Conservation (phyloP, 2,888 invertebrate genomes). For the Boloria selene region DNA sequence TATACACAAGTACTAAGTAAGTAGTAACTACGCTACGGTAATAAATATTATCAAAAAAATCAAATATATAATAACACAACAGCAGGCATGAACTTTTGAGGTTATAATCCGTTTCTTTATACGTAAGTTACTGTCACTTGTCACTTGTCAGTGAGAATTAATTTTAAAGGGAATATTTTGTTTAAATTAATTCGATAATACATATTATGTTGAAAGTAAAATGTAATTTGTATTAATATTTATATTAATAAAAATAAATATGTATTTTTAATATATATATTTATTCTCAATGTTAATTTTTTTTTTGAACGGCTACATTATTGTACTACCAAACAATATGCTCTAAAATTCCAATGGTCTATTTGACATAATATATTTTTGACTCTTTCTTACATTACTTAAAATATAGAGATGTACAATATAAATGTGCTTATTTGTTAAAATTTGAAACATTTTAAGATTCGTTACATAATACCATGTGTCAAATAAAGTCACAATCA, state of each 20-base stretch:
- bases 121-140: constrained; percentile 2
- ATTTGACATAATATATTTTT: not conserved
- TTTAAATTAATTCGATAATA: too few species aligned
- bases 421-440: not conserved
- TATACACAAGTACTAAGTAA: not conserved
- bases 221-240: not conserved
- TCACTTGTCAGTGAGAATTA: not conserved
- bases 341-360: not conserved
- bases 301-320: constrained; percentile 10
- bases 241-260: not conserved
- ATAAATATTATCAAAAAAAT: not conserved
- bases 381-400: constrained; percentile 1
- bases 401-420: not conserved
- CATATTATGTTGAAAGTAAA: not conserved
- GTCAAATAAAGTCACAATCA: constrained; percentile 21
- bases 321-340: constrained; percentile 5
- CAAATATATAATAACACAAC: not conserved
- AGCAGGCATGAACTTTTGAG: constrained; percentile 17
- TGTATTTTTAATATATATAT: not conserved
- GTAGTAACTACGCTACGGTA: too few species aligned
- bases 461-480: constrained; percentile 14
- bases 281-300: not conserved
- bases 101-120: constrained; percentile 9
- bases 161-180: too few species aligned
- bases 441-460: constrained; percentile 3